Evolutionary conservation across 2,888 invertebrate genomes (phyloP).

Genomic region (Cyrtodaria siliqua): DNA sequence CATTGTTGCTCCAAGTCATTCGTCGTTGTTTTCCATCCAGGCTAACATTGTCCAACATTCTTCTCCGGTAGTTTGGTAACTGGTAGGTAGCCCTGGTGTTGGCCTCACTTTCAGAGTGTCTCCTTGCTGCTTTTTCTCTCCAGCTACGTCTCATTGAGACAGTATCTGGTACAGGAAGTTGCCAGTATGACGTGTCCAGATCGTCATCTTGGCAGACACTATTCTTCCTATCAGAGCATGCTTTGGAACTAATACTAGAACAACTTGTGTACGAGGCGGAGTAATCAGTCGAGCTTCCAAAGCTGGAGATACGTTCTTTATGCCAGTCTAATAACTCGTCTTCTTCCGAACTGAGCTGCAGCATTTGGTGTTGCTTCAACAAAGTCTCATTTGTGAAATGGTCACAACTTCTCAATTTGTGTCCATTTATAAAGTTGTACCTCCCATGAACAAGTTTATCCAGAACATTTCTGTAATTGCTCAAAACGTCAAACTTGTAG

Average conservation of each 20-base stretch:
- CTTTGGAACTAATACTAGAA: not conserved
- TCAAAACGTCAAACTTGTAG: not conserved
- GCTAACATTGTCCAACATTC: too few relatives aligned
- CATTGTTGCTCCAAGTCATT: too few relatives aligned
- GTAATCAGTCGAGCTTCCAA: not conserved
- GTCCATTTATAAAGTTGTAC: too few relatives aligned
- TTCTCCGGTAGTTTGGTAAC: too few relatives aligned
- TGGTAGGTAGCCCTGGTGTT: not conserved
- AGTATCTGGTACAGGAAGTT: constrained; percentile 15
- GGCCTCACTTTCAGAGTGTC: not conserved
- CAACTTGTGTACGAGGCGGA: constrained; percentile 3
- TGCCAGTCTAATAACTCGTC: too few relatives aligned
- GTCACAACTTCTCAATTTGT: too few relatives aligned
- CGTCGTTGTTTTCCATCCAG: too few relatives aligned
- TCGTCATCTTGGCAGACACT: not conserved
- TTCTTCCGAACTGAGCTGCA: too few relatives aligned
- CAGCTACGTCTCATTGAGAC: not conserved
- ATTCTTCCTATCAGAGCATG: not conserved
- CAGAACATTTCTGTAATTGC: not conserved
- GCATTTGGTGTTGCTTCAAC: too few relatives aligned
- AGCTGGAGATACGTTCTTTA: too few relatives aligned
- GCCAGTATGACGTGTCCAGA: constrained; percentile 36
- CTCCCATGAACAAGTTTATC: too few relatives aligned
- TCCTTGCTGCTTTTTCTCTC: not conserved
- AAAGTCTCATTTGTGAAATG: too few relatives aligned